Conservation (phyloP, 2,797 vertebrate species). For the Spizella passerina region DNA sequence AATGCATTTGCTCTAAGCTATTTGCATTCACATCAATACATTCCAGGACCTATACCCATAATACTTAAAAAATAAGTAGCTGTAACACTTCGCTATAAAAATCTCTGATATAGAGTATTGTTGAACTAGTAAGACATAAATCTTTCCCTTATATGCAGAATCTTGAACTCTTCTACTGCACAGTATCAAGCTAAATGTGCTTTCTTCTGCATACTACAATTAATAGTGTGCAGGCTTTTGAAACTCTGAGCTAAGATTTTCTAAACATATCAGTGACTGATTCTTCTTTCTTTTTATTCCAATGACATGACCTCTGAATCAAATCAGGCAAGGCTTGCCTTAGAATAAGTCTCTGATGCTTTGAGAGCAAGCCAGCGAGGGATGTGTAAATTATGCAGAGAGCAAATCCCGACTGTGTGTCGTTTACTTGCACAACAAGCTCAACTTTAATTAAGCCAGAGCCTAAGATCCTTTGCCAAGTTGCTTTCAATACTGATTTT, state of each 20-base stretch:
- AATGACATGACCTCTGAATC: background rate
- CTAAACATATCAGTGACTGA: background rate
- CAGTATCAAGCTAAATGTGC: background rate
- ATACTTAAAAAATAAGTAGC: background rate
- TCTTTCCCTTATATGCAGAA: background rate
- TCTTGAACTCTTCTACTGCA: background rate
- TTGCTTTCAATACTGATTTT: slow-evolving; percentile 66
- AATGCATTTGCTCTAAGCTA: background rate
- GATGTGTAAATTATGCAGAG: slow-evolving; percentile 64
- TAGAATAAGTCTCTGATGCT: slow-evolving; percentile 6
- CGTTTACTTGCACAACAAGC: slow-evolving; percentile 72
- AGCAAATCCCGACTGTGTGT: slow-evolving; percentile 67
- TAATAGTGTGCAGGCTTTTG: background rate
- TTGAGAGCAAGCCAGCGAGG: slow-evolving; percentile 49
- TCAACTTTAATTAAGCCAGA: slow-evolving; percentile 68
- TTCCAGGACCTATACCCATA: background rate
- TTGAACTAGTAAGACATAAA: background rate
- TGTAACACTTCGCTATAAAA: background rate
- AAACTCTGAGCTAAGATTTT: slow-evolving; percentile 18
- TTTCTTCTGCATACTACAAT: background rate
- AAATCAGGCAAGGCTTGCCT: slow-evolving; percentile 20
- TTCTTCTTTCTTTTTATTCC: slow-evolving; percentile 29
- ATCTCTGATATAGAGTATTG: background rate
- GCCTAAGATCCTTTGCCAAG: slow-evolving; percentile 64
- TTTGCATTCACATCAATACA: background rate